Evolutionary conservation across 2,797 vertebrate species (phyloP).

Genomic region (Leptodactylus fallax): DNA sequence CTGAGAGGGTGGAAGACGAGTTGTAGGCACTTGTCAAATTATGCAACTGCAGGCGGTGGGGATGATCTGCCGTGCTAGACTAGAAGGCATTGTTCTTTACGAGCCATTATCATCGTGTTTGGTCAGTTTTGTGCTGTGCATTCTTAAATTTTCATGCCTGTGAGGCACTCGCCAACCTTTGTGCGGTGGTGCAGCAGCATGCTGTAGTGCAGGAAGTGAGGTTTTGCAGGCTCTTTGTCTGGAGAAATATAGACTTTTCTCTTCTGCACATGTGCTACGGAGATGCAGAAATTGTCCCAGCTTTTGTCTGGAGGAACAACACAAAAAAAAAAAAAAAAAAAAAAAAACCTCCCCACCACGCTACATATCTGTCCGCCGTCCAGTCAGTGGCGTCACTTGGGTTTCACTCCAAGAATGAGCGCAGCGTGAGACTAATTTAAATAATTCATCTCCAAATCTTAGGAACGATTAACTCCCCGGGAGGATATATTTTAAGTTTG

Average conservation of each 20-base stretch:
- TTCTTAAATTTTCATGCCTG: background rate
- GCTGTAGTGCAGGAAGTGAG: conserved; percentile 55
- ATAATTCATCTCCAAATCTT: conserved; percentile 37
- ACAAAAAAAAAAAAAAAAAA: conserved; percentile 32
- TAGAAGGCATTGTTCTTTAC: background rate
- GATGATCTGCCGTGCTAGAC: background rate
- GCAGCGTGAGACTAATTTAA: background rate
- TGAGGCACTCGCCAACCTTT: conserved; percentile 30
- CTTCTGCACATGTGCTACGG: conserved; percentile 51
- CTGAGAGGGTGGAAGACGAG: background rate
- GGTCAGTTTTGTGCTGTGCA: background rate
- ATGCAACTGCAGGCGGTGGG: conserved; percentile 9
- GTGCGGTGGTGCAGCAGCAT: conserved; percentile 34
- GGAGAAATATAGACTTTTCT: conserved; percentile 41
- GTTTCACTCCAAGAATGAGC: conserved; percentile 5
- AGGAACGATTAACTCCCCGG: background rate
- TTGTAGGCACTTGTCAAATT: conserved; percentile 36
- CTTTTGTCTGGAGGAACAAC: conserved; percentile 56
- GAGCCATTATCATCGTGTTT: background rate
- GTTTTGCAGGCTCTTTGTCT: conserved; percentile 56
- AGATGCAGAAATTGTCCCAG: conserved; percentile 46
- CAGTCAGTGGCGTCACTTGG: conserved; percentile 1
- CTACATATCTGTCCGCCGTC: background rate
- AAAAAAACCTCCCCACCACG: background rate
- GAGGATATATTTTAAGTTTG: background rate